Conservation (phyloP, 1,140 invertebrate genomes). For the Schmidtea mediterranea region DNA sequence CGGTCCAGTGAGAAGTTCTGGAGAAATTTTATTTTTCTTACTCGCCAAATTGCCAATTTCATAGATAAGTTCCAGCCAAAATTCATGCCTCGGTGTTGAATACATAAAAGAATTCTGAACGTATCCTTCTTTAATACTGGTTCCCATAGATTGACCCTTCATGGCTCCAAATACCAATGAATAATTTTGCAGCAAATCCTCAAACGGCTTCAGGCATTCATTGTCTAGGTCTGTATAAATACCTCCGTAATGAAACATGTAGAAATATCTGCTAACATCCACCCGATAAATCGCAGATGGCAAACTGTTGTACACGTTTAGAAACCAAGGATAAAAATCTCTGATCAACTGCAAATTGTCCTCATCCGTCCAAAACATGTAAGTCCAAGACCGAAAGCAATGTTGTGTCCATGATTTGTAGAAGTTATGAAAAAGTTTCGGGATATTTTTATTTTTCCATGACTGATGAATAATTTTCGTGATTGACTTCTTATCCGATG, state of each 20-base stretch:
- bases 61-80: background rate
- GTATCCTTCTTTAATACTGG: background rate
- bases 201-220: background rate
- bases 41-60: too few relatives aligned
- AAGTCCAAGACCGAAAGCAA: background rate
- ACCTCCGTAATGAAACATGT: background rate
- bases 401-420: background rate
- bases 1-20: too few relatives aligned
- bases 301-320: background rate
- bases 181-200: background rate
- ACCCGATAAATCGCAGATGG: background rate
- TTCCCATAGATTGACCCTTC: background rate
- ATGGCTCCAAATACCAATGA: conserved; percentile 1
- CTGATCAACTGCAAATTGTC: background rate
- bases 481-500: background rate
- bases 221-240: conserved; percentile 2
- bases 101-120: conserved; percentile 1
- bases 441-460: background rate
- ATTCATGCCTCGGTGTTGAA: background rate
- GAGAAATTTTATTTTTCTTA: too few relatives aligned
- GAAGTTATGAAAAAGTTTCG: background rate
- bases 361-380: background rate
- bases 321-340: background rate
- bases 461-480: background rate
- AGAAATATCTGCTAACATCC: background rate